Conservation (phyloP, 2,113 vertebrate genomes). For the Chloropsis cyanopogon region DNA sequence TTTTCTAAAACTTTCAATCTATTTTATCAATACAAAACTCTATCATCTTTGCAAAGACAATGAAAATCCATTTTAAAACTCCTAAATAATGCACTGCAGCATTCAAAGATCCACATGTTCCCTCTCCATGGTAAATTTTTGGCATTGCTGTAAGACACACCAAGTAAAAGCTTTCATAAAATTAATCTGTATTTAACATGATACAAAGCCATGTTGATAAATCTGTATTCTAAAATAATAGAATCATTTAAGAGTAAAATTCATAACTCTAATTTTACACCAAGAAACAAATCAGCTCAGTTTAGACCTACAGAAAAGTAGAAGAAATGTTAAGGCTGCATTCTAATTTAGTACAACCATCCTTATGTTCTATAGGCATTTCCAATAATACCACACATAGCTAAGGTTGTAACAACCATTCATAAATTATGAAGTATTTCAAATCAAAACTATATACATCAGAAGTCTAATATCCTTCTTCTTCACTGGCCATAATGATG, state of each 20-base stretch:
- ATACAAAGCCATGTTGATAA: background rate
- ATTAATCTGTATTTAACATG: background rate
- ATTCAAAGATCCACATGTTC: background rate
- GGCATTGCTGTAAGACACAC: background rate
- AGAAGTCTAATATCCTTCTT: background rate
- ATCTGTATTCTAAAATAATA: background rate
- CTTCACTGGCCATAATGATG: background rate
- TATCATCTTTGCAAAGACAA: background rate
- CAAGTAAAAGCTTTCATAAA: background rate
- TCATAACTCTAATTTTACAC: background rate
- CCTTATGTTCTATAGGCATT: background rate
- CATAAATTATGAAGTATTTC: background rate
- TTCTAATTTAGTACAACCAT: background rate
- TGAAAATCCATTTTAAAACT: background rate
- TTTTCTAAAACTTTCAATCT: background rate
- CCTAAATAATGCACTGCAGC: background rate
- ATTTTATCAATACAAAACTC: background rate
- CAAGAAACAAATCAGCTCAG: background rate
- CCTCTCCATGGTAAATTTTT: background rate
- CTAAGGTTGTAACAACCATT: background rate
- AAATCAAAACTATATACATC: background rate
- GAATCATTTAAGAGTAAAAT: background rate
- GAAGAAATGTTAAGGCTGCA: background rate
- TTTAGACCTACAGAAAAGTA: background rate
- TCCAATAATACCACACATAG: background rate